These are phyloP conservation scores for Atrina japonica DNA, from an alignment of 2,888 invertebrate species.

Conservation along the genomic window DNA sequence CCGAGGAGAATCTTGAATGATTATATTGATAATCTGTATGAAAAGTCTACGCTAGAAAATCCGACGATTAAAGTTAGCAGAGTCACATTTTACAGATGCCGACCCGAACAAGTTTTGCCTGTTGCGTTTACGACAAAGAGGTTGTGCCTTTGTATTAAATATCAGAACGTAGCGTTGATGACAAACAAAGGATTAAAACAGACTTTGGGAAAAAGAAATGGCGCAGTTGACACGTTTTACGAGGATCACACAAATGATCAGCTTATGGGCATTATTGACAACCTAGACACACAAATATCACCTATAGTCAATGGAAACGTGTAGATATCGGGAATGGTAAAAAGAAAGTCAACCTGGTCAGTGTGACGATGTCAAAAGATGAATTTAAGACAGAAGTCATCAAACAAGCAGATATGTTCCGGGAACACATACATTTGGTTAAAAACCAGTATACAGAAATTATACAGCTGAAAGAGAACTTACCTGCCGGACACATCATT, in stretches of 20 bases:
- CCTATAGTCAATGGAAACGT: conserved; percentile 26
- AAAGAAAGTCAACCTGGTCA: no score
- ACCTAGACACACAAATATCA: conserved; percentile 15
- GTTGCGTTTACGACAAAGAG: conserved; percentile 17
- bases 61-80: background rate
- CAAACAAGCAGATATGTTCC: conserved; percentile 2
- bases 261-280: conserved; percentile 3
- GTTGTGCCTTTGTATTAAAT: conserved; percentile 29
- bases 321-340: conserved; percentile 22
- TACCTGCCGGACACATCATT: conserved; percentile 8
- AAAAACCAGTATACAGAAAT: conserved; percentile 2
- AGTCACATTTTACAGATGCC: conserved; percentile 4
- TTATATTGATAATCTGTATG: conserved; percentile 28
- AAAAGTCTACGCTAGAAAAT: conserved; percentile 21
- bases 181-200: conserved; percentile 19
- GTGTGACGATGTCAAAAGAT: conserved; percentile 19
- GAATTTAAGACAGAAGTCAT: conserved; percentile 12
- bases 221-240: conserved; percentile 17
- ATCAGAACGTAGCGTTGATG: conserved; percentile 33
- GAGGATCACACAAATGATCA: conserved; percentile 17
- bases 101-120: conserved; percentile 13
- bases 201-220: background rate
- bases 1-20: conserved; percentile 29
- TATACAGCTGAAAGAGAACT: conserved; percentile 6
- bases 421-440: conserved; percentile 19